These are phyloP conservation scores for Acrocera orbiculus DNA, from an alignment of 2,888 invertebrate species.

Conservation along the genomic window DNA sequence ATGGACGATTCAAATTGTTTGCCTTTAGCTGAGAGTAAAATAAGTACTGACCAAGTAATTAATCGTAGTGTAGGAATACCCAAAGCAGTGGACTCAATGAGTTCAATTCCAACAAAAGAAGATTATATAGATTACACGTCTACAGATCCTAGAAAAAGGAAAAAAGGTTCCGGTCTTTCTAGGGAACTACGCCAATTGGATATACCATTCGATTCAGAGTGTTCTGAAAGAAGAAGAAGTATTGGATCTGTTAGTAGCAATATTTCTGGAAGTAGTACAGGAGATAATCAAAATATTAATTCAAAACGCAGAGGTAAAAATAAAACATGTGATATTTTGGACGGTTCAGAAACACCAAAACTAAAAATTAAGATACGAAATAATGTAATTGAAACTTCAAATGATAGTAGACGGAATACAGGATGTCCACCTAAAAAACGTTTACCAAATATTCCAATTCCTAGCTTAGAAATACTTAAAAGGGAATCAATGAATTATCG, in stretches of 20 bases:
- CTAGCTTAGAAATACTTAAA: conserved; percentile 61
- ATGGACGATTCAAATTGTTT: conserved; percentile 54
- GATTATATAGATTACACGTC: conserved; percentile 54
- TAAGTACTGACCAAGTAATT: conserved; percentile 34
- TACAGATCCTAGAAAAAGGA: conserved; percentile 51
- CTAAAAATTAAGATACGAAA: conserved; percentile 61
- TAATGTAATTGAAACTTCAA: conserved; percentile 30
- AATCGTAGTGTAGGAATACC: conserved; percentile 40
- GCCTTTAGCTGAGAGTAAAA: conserved; percentile 29
- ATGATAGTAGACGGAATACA: conserved; percentile 30
- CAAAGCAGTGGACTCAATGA: conserved; percentile 78
- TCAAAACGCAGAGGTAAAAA: conserved; percentile 27
- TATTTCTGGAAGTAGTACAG: conserved; percentile 24
- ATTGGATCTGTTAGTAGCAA: conserved; percentile 31
- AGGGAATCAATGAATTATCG: conserved; percentile 78
- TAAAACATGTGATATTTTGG: conserved; percentile 14
- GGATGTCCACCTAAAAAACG: conserved; percentile 71
- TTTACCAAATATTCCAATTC: conserved; percentile 40
- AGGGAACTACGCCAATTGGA: conserved; percentile 48
- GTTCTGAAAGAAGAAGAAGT: conserved; percentile 33
- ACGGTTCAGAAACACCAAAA: conserved; percentile 34
- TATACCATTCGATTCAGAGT: conserved; percentile 37
- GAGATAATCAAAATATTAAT: conserved; percentile 21
- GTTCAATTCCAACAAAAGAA: conserved; percentile 68
- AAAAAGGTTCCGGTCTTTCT: conserved; percentile 35